These are phyloP conservation scores for Fringilla coelebs DNA, from an alignment of 2,797 vertebrate genomes.

Conservation along the genomic window DNA sequence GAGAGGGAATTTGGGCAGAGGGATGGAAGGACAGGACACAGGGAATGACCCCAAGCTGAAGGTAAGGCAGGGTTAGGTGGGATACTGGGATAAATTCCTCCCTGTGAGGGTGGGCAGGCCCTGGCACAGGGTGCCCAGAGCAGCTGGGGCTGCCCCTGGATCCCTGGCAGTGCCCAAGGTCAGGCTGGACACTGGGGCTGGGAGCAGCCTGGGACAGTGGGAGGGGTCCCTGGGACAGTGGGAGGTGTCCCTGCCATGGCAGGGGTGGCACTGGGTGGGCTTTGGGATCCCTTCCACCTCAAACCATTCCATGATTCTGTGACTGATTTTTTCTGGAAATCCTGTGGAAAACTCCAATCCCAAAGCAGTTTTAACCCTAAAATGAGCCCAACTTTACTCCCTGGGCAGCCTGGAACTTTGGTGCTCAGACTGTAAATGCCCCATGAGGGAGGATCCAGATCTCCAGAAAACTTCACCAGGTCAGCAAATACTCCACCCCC, in stretches of 20 bases:
- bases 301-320: neutral
- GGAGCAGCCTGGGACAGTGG: neutral
- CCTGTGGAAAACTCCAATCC: neutral
- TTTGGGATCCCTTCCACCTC: neutral
- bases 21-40: neutral
- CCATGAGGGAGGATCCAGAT: rapidly evolving
- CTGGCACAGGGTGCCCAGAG: neutral
- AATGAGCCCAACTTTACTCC: neutral
- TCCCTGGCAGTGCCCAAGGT: neutral
- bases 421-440: neutral
- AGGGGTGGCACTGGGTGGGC: rapidly evolving
- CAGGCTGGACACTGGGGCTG: neutral
- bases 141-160: neutral
- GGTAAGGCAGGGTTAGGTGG: neutral
- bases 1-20: neutral
- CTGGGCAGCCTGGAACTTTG: neutral
- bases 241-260: neutral
- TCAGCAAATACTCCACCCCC: neutral
- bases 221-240: neutral
- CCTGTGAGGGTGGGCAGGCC: rapidly evolving
- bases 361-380: neutral
- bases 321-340: neutral
- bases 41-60: neutral
- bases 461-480: neutral
- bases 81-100: neutral